Conservation (phyloP, 2,888 invertebrate genomes). For the Leucophenga maculata region DNA sequence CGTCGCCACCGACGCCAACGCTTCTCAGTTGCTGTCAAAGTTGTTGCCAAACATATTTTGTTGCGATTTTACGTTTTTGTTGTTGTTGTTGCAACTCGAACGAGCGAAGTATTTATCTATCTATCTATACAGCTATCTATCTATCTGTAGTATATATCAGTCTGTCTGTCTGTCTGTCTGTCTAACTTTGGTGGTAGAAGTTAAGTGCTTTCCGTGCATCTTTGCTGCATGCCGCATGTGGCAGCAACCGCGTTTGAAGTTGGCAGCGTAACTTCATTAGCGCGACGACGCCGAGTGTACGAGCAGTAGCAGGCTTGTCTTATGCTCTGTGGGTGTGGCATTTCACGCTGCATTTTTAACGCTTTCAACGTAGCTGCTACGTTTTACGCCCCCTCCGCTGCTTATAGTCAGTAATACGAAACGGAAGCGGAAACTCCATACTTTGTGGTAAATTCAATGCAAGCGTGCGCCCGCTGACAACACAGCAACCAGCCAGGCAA, state of each 20-base stretch:
- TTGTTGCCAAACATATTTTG: slow-evolving; percentile 18
- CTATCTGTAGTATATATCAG: background rate
- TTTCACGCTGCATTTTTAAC: slow-evolving; percentile 1
- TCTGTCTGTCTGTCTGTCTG: background rate
- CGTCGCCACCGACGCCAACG: background rate
- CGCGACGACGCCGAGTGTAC: slow-evolving; percentile 23
- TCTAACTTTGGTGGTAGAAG: slow-evolving; percentile 16
- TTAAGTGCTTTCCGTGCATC: slow-evolving; percentile 20
- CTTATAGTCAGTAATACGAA: slow-evolving; percentile 4
- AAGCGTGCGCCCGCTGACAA: slow-evolving; percentile 7
- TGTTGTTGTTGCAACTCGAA: slow-evolving; percentile 3
- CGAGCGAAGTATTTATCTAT: background rate
- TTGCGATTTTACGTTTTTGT: background rate
- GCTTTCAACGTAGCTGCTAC: background rate
- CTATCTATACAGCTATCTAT: slow-evolving; percentile 6
- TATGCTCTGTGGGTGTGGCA: slow-evolving; percentile 5
- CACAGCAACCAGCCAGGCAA: background rate
- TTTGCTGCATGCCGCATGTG: background rate
- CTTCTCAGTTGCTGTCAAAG: background rate
- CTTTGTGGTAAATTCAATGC: slow-evolving; percentile 10
- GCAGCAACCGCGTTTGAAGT: slow-evolving; percentile 14
- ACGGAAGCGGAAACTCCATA: slow-evolving; percentile 24
- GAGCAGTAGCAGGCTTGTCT: background rate
- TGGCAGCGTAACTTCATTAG: slow-evolving; percentile 43
- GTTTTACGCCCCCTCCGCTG: background rate